Evolutionary conservation across 2,888 invertebrate genomes (phyloP), one percentile per base, ranked within the genome.

Genomic region (Lumbricus terrestris): DNA sequence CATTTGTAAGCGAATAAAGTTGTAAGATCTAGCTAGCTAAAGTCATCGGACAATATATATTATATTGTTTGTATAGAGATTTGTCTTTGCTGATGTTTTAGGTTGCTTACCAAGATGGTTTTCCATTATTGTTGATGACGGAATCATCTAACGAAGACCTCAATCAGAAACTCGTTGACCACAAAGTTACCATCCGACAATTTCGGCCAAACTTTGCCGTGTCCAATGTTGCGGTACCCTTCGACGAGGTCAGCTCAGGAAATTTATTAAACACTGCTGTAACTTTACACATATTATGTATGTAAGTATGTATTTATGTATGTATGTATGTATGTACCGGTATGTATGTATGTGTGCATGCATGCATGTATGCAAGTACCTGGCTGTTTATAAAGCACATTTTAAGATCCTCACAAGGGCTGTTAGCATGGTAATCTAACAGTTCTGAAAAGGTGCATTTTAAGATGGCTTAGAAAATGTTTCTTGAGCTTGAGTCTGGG

Each of bases 121-220:
- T 96, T 3, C 96, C 97, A 38, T 97, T 96, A 93, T 96, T 96
- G 94, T 93, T 97, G 40, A 96, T 97, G 92, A 96, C 96, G 93
- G 96, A 96, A 90, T 95, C 96, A 0, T 97, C 97, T 0, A 94
- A 97, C 0, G 95, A 95, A 0, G 97, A 97, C 82, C 94, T 97
- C 69, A 97, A 97, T 93, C 95, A 94, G 1, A 96, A 96, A 0
- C 93, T 97, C 54, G 91, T 93, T n/a, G 93, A 82, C 16, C 69
- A n/a, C n/a, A 94, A 1, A 91, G 92, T 90, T 0, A 94, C 95
- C 13, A 94, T 94, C 23, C 94, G 95, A 20, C 96, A 96, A 92
- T 97, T 97, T 94, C 95, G 97, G 88, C 96, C 96, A 0, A 97
- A 97, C 94, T 97, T 97, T 93, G 95, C 97, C 15, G 94, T 97